Base-by-base conservation (phyloP, 2,797 vertebrate genomes). In the Myiotriccus ornatus region DNA sequence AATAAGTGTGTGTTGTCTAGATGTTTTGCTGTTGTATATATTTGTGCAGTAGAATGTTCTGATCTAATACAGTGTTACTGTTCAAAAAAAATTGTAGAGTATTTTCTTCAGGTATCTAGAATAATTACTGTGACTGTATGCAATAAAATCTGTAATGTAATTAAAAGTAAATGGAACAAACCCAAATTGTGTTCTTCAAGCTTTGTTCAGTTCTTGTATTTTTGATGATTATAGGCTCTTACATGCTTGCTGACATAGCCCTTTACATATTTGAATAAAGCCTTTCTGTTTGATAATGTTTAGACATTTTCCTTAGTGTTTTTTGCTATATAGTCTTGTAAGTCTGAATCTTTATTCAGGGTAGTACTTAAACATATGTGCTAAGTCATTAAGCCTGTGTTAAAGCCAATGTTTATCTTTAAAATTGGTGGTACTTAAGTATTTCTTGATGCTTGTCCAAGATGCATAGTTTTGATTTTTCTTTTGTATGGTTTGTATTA, bases 391-490 rank as follows among this genome's bases (percentile, higher is more conserved):
- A 85, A 76, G 20, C 27, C 18, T 46, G 22, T 2, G 0, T 78
- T 89, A 87, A 82, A 94, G 70, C 70, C 50, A 82, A 12, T 84
- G 39, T 81, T 92, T 93, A 30, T 75, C 74, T 93, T 91, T 53
- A 63, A 70, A 70, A 49, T 21, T 43, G 62, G 9, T 91, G 47
- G 19, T 78, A 49, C 53, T 93, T 81, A 75, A 77, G 39, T 83
- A 44, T 93, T 92, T 84, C 69, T 93, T 94, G 69, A 63, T 84
- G 35, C 44, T 83, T 75, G 39, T 62, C 65, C 88, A 95, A 90
- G 52, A 55, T 52, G 30, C 55, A 14, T 94, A 44, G 62, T 63
- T 84, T 9, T 47, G 21, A 30, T 76, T 89, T 81, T 91, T 35
- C 49, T 74, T 94, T 87, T 41, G 17, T 50, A 24, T 87, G 46